Base-by-base conservation (phyloP, 2,113 vertebrate genomes). In the Macroglossus sobrinus region DNA sequence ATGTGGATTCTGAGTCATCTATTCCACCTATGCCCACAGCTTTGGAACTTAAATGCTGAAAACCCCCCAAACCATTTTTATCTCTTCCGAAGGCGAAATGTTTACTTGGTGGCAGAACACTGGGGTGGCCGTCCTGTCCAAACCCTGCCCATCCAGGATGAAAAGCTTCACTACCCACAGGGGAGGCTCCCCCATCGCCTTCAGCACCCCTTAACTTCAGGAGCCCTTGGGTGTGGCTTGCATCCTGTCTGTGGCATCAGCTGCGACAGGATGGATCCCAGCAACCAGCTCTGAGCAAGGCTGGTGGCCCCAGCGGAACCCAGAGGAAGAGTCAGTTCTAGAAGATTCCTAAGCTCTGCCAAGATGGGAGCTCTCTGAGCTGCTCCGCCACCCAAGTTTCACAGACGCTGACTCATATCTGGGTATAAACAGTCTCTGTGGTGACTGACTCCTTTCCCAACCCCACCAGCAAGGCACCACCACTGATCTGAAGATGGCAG, bases 1-100 rank as follows among this genome's bases (percentile, higher is more conserved):
- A 13, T 40, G 47, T 5, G 26, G 71, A 57, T 69, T 45, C 90
- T 88, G 84, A 95, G 76, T 94, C 97, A 86, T 59, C 79, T 43
- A 61, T 63, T 74, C 59, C 78, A 57, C 26, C 22, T 28, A 59
- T 4, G 91, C 64, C 53, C 75, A 40, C 71, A 75, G 93, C 64
- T 82, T n/a, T 24, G 35, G 22, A 72, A 72, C 66, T 35, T 19
- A 24, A 50, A 33, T 15, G 55, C 30, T n/a, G 59, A 43, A 84
- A 68, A n/a, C 22, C 76, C 57, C 74, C 74, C 4, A 28, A 84
- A 57, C 85, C 33, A 68, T 35, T 63, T 78, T n/a, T 43, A 59
- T 30, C 7, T 50, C 80, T 89, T 50, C 57, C 75, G 40, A 35
- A 80, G 71, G 45, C 47, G 50, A 26, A 50, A 9, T 2, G 6